These are phyloP conservation scores for Stenodema calcarata DNA, from an alignment of 2,888 invertebrate species.

Conservation along the genomic window DNA sequence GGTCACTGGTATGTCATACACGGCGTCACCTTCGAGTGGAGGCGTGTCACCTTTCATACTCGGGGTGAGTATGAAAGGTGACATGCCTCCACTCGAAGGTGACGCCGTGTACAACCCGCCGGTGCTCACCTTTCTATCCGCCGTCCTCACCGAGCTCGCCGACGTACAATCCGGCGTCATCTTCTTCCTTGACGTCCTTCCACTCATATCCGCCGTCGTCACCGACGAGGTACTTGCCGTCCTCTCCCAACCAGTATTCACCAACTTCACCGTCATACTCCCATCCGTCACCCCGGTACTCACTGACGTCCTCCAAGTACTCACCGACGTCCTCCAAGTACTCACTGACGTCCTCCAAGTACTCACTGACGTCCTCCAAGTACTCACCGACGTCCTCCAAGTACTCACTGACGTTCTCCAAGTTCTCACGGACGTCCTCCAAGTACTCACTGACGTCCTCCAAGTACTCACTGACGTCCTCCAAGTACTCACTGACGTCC, in stretches of 20 bases:
- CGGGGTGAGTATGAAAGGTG: constrained; percentile 81
- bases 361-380: no score
- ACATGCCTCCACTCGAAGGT: constrained; percentile 69
- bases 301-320: constrained; percentile 75
- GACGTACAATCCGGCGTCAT: constrained; percentile 78
- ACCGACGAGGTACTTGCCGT: constrained; percentile 72
- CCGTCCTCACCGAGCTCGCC: constrained; percentile 77
- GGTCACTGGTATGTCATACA: constrained; percentile 80
- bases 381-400: constrained; percentile 73
- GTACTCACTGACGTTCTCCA: constrained; percentile 69
- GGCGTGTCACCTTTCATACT: constrained; percentile 76
- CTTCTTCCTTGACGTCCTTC: constrained; percentile 77
- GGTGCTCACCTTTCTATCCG: constrained; percentile 76
- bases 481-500: no score
- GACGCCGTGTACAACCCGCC: constrained; percentile 73
- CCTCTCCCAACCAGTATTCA: constrained; percentile 73
- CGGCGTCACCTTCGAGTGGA: constrained; percentile 68
- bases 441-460: no score
- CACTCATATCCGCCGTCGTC: constrained; percentile 78
- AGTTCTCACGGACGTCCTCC: constrained; percentile 79
- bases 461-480: no score
- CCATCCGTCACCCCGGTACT: constrained; percentile 74
- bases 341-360: no score
- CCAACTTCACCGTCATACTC: constrained; percentile 88
- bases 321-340: constrained; percentile 81